These are phyloP conservation scores for Himalopsyche kuldschensis DNA, from an alignment of 2,888 invertebrate species.

Conservation along the genomic window DNA sequence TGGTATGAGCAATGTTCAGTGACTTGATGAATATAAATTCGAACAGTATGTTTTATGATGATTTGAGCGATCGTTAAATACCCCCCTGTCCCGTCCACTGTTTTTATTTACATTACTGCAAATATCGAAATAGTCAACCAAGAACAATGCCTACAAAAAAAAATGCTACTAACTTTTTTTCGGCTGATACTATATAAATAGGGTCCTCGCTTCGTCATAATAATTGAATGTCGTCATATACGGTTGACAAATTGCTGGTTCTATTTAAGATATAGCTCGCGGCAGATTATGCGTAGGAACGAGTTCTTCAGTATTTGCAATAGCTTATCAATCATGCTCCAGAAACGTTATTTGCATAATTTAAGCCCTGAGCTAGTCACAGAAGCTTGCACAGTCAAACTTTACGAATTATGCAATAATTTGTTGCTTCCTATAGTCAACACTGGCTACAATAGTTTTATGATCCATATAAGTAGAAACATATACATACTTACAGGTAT, in stretches of 20 bases:
- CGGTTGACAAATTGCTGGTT: conserved; percentile 4
- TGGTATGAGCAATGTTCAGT: too few relatives aligned
- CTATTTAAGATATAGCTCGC: not conserved
- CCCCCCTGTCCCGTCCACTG: too few relatives aligned
- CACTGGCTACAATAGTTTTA: not conserved
- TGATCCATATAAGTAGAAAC: not conserved
- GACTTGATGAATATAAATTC: too few relatives aligned
- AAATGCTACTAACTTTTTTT: too few relatives aligned
- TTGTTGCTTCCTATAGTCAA: not conserved
- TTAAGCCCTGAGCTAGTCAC: not conserved
- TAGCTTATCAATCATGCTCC: conserved; percentile 13
- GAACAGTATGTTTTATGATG: too few relatives aligned
- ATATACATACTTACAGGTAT: not conserved
- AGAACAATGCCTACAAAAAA: too few relatives aligned
- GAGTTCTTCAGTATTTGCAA: conserved; percentile 7
- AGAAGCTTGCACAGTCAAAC: not conserved
- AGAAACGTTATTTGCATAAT: conserved; percentile 8
- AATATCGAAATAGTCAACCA: too few relatives aligned
- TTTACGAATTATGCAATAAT: not conserved
- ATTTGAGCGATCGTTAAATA: too few relatives aligned
- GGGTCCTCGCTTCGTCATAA: too few relatives aligned
- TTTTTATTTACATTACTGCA: too few relatives aligned
- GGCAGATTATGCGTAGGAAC: not conserved
- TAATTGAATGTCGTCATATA: not conserved
- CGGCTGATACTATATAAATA: too few relatives aligned